These are phyloP conservation scores for Clarias platycephalus DNA, from an alignment of 2,797 vertebrate genomes.

Conservation along the genomic window DNA sequence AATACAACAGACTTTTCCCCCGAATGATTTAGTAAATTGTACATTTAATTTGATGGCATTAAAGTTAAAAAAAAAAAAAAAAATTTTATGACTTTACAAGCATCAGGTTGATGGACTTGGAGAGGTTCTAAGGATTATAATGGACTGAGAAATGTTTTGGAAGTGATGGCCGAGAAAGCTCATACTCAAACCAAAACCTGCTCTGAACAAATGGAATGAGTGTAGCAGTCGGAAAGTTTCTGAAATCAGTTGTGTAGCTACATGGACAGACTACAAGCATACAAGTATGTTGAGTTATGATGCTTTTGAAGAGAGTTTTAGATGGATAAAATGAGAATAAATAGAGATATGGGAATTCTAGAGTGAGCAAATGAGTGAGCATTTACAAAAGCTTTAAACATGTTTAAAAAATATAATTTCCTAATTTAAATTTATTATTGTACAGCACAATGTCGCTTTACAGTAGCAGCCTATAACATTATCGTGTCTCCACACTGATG, in stretches of 20 bases:
- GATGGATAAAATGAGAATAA: neutral
- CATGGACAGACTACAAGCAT: neutral
- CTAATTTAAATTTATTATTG: neutral
- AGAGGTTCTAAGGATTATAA: neutral
- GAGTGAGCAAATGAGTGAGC: neutral
- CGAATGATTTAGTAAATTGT: neutral
- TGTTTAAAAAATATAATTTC: neutral
- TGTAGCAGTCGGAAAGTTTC: neutral
- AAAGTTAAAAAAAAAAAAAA: too few species aligned
- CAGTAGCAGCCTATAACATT: conserved; percentile 38
- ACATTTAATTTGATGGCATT: neutral
- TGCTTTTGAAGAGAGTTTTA: neutral
- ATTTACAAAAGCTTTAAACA: neutral
- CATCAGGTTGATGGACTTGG: neutral
- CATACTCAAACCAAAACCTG: neutral
- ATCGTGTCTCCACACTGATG: neutral
- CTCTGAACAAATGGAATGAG: neutral
- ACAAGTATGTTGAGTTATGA: neutral
- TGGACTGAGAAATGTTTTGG: neutral
- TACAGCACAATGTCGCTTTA: conserved; percentile 1
- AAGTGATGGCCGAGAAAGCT: neutral
- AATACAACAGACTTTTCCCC: neutral
- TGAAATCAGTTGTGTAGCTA: neutral
- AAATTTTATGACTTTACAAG: neutral
- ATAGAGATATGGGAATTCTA: neutral